A percentile compares a stretch with the other conserved stretches of the same genome.
Evolutionary conservation across 2,888 invertebrate species (phyloP).

Genomic region (Serripes groenlandicus): DNA sequence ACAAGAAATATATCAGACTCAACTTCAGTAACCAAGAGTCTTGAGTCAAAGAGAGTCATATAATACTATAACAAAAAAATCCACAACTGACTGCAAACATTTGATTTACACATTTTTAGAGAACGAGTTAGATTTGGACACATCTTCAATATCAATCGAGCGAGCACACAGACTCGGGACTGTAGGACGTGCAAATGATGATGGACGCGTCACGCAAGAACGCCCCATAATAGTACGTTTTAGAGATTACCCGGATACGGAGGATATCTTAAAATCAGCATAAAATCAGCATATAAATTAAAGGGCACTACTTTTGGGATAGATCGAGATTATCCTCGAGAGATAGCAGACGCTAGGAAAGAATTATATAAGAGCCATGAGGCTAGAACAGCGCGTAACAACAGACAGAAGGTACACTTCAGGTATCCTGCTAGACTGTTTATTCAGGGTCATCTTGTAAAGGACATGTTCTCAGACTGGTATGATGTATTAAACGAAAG

Average conservation of each 20-base stretch:
- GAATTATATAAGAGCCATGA: neutral
- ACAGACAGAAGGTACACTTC: constrained; percentile 7
- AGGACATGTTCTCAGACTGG: neutral
- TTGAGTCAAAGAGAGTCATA: no score
- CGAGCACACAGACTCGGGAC: constrained; percentile 36
- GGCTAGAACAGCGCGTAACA: neutral
- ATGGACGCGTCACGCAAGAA: neutral
- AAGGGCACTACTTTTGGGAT: neutral
- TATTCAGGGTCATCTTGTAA: neutral
- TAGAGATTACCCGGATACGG: constrained; percentile 15
- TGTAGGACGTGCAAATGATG: neutral
- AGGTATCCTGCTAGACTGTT: constrained; percentile 1
- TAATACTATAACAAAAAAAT: neutral
- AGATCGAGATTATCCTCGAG: constrained; percentile 10
- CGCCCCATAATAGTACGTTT: neutral
- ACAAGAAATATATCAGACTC: no score
- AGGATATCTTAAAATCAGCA: no score
- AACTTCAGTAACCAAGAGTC: no score
- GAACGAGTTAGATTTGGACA: constrained; percentile 27
- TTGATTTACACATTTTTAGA: constrained; percentile 17
- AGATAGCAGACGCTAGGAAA: constrained; percentile 2
- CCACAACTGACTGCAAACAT: neutral
- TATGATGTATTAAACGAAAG: neutral
- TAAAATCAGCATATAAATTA: neutral
- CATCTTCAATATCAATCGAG: constrained; percentile 23